Evolutionary conservation across 2,888 invertebrate species (phyloP).

Genomic region (Noctua janthe): DNA sequence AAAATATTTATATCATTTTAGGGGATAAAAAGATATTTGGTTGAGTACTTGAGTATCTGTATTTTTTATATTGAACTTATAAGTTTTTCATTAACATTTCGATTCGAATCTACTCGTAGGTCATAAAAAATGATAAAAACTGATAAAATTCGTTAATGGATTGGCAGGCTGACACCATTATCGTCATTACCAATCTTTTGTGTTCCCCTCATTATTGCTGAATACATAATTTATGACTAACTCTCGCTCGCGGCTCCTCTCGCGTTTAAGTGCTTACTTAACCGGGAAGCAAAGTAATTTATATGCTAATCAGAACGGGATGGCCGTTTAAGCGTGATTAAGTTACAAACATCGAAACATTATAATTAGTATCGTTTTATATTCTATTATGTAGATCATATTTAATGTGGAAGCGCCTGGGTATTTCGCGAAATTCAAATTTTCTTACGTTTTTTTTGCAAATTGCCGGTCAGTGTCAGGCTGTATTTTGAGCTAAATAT

Average conservation of each 20-base stretch:
- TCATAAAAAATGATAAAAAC: conserved; percentile 22
- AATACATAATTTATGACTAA: conserved; percentile 42
- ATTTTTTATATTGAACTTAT: conserved; percentile 11
- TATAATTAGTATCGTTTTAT: conserved; percentile 8
- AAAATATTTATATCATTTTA: conserved; percentile 40
- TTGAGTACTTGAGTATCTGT: conserved; percentile 10
- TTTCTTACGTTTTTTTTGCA: too few relatives aligned
- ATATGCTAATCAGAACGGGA: conserved; percentile 44
- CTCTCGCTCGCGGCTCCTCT: conserved; percentile 10
- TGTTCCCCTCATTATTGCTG: conserved; percentile 21
- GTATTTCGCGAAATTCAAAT: too few relatives aligned
- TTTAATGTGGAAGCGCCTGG: too few relatives aligned
- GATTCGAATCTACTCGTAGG: not conserved
- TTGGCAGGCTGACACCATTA: conserved; percentile 19
- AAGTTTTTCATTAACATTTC: conserved; percentile 7
- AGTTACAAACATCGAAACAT: conserved; percentile 6
- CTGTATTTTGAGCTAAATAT: too few relatives aligned
- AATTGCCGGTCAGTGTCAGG: too few relatives aligned
- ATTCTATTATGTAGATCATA: not conserved
- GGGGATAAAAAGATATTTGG: conserved; percentile 18
- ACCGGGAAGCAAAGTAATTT: conserved; percentile 26
- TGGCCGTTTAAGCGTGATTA: conserved; percentile 10
- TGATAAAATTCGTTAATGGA: conserved; percentile 39
- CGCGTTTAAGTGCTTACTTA: conserved; percentile 25
- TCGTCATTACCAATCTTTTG: conserved; percentile 33